Base-by-base conservation (phyloP, 1,140 invertebrate species). In the Dreissena rostriformis region DNA sequence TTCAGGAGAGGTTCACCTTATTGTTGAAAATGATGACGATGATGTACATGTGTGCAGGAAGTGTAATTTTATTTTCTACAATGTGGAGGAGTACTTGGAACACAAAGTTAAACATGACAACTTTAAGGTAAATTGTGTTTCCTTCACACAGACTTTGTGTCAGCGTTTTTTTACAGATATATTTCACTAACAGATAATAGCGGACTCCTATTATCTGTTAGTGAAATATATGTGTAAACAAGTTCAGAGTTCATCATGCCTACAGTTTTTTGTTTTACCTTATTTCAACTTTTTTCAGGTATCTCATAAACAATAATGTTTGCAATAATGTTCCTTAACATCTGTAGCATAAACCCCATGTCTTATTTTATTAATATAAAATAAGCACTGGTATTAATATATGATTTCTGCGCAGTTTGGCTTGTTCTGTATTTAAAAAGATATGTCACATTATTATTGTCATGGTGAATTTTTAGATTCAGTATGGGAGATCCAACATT, bases 21-120 rank as follows among this genome's bases (percentile, higher is more conserved):
- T 39, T 39, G 39, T 39, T 39, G 39, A 39, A 39, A 74, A 61
- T 17, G 76, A 78, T 74, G 89, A 88, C 63, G 88, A 88, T 74
- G 90, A 91, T 78, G 82, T 87, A 51, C 87, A 88, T 80, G 83
- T 87, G 66, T 91, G 90, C 76, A 83, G 86, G 57, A 88, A 88
- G 73, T 91, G 90, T 78, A 89, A 90, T 52, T 71, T 88, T 61
- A 84, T 90, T 0, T 90, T 90, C 76, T 87, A 85, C 53, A 86
- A 84, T 57, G 84, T 91, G n/a, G 67, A 85, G 55, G 72, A 83
- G 24, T 91, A 90, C 77, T 66, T 91, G 17, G 88, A 90, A 72
- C 90, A 91, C 73, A 91, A 91, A 73, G 74, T 90, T 49, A 86
- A 87, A 75, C 86, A 91, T 85, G 89, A 91, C 74, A 90, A 90